Percentiles rank a stretch among this genome's conserved stretches.
Evolutionary conservation across 2,888 invertebrate genomes (phyloP).

Genomic region (Pinctada fucata): DNA sequence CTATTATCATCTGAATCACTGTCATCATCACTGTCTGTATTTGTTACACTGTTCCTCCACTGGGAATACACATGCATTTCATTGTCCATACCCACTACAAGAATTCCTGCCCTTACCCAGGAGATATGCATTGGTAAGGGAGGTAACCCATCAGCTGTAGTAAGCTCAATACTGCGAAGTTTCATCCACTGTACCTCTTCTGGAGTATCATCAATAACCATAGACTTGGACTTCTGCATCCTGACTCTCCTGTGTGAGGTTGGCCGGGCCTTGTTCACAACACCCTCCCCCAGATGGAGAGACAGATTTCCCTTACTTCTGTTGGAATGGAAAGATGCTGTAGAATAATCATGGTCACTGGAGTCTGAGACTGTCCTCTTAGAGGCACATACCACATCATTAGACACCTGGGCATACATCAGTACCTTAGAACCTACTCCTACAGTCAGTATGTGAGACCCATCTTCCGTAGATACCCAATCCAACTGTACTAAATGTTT

Average conservation of each 20-base stretch:
- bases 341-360: not conserved
- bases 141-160: conserved; percentile 95
- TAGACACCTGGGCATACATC: conserved; percentile 91
- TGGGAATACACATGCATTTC: conserved; percentile 99
- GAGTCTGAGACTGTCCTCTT: conserved; percentile 42
- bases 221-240: conserved; percentile 91
- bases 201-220: conserved; percentile 90
- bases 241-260: conserved; percentile 76
- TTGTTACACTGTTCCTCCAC: conserved; percentile 81
- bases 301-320: conserved; percentile 4
- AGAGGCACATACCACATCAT: conserved; percentile 93
- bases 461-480: conserved; percentile 98
- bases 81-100: conserved; percentile 99
- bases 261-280: not conserved
- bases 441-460: conserved; percentile 97
- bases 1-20: conserved; percentile 39
- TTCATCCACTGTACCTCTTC: conserved; percentile 99
- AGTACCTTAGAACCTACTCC: conserved; percentile 89
- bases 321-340: conserved; percentile 5
- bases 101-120: conserved; percentile 98
- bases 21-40: conserved; percentile 34
- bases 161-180: conserved; percentile 90
- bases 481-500: conserved; percentile 90
- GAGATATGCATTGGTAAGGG: conserved; percentile 99
- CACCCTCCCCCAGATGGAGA: conserved; percentile 19